These are phyloP conservation scores for Spodoptera litura DNA, from an alignment of 1,140 invertebrate species.

Conservation along the genomic window DNA sequence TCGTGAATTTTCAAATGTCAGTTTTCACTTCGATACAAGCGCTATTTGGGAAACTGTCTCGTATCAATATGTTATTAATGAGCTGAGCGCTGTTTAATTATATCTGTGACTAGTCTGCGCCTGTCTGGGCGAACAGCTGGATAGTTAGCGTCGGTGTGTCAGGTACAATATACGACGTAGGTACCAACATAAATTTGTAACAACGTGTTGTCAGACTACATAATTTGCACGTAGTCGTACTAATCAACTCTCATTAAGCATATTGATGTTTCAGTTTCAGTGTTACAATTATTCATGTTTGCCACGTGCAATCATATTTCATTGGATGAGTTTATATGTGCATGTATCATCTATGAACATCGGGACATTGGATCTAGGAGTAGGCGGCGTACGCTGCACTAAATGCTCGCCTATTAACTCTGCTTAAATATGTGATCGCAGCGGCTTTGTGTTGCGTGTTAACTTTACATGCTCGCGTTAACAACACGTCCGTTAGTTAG, in stretches of 20 bases:
- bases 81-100: constrained; percentile 34
- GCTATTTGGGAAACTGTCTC: constrained; percentile 31
- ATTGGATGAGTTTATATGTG: no score
- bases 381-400: constrained; percentile 20
- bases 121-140: constrained; percentile 35
- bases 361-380: not conserved
- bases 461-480: constrained; percentile 55
- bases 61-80: constrained; percentile 33
- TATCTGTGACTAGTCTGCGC: constrained; percentile 31
- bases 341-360: not conserved
- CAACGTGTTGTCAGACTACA: constrained; percentile 49
- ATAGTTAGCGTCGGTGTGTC: constrained; percentile 26
- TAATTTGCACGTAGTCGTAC: constrained; percentile 57
- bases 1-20: constrained; percentile 35
- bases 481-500: constrained; percentile 52
- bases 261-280: constrained; percentile 70
- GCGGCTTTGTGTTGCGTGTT: constrained; percentile 39
- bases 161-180: constrained; percentile 18
- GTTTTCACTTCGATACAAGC: constrained; percentile 25
- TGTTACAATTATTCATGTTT: constrained; percentile 75
- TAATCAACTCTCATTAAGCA: constrained; percentile 78
- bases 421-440: constrained; percentile 36
- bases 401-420: constrained; percentile 32
- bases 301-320: constrained; percentile 61
- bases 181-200: constrained; percentile 55